Conservation (phyloP, 2,888 invertebrate species). For the Gymnoscelis rufifasciata region DNA sequence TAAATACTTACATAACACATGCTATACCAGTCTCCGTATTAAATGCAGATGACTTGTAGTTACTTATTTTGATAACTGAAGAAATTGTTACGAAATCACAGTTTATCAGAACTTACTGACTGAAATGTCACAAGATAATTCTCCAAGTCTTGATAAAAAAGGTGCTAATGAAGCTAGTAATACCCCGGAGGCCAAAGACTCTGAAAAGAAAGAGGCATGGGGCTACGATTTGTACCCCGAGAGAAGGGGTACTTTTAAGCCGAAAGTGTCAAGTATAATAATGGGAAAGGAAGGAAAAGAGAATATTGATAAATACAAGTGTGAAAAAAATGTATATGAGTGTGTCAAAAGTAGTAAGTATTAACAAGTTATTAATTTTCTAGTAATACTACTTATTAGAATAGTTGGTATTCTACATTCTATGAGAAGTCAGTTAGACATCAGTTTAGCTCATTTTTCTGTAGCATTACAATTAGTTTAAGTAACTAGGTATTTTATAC, state of each 20-base stretch:
- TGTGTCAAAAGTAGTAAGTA: slow-evolving; percentile 85
- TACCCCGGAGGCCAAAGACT: slow-evolving; percentile 17
- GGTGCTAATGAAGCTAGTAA: slow-evolving; percentile 18
- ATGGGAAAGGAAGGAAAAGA: slow-evolving; percentile 84
- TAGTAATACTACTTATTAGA: no score
- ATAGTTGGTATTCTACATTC: no score
- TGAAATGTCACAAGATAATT: slow-evolving; percentile 39
- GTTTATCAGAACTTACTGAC: slow-evolving; percentile 3
- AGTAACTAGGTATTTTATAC: no score
- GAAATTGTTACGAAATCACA: slow-evolving; percentile 2
- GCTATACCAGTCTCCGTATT: no score
- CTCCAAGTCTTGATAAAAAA: slow-evolving; percentile 19
- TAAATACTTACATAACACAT: no score
- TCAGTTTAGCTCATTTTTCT: no score
- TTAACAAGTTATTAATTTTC: no score
- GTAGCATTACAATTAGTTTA: no score
- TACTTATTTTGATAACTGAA: background rate
- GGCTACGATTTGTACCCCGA: slow-evolving; percentile 92
- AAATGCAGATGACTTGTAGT: no score
- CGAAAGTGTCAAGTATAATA: slow-evolving; percentile 76
- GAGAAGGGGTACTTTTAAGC: slow-evolving; percentile 81
- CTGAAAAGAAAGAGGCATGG: slow-evolving; percentile 71
- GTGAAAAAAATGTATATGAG: slow-evolving; percentile 87
- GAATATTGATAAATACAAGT: slow-evolving; percentile 84
- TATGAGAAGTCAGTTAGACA: no score